Percentiles rank a stretch among this genome's conserved stretches.
Evolutionary conservation across 2,797 vertebrate species (phyloP).

Genomic region (Neostethus bicornis): DNA sequence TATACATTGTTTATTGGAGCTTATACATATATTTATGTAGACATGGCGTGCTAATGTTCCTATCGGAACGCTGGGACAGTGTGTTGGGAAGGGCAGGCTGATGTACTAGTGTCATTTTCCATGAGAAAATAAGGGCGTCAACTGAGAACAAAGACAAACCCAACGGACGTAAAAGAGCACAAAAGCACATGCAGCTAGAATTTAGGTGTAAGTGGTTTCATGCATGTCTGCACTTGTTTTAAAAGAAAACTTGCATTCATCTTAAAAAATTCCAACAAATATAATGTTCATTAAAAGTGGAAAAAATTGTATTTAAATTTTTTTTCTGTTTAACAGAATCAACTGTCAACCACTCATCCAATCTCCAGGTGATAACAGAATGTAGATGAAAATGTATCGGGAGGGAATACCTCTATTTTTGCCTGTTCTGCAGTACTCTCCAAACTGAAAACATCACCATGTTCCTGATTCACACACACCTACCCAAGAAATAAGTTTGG

Average conservation of each 20-base stretch:
- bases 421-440: too few relatives aligned
- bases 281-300: background rate
- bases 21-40: constrained; percentile 15
- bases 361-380: too few relatives aligned
- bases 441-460: too few relatives aligned
- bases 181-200: constrained; percentile 15
- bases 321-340: too few relatives aligned
- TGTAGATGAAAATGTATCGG: background rate
- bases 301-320: too few relatives aligned
- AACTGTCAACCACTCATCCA: too few relatives aligned
- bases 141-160: constrained; percentile 48
- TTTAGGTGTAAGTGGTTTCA: background rate
- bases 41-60: constrained; percentile 45
- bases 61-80: constrained; percentile 36
- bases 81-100: constrained; percentile 35
- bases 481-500: too few relatives aligned
- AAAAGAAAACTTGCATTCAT: background rate
- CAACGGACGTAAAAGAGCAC: constrained; percentile 46
- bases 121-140: constrained; percentile 56
- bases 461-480: too few relatives aligned
- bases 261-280: background rate
- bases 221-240: constrained; percentile 4
- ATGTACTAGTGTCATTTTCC: constrained; percentile 49
- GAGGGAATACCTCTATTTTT: too few relatives aligned
- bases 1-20: constrained; percentile 7